Evolutionary conservation across 2,888 invertebrate species (phyloP).

Genomic region (Galeopsomyia nigrocyanea): DNA sequence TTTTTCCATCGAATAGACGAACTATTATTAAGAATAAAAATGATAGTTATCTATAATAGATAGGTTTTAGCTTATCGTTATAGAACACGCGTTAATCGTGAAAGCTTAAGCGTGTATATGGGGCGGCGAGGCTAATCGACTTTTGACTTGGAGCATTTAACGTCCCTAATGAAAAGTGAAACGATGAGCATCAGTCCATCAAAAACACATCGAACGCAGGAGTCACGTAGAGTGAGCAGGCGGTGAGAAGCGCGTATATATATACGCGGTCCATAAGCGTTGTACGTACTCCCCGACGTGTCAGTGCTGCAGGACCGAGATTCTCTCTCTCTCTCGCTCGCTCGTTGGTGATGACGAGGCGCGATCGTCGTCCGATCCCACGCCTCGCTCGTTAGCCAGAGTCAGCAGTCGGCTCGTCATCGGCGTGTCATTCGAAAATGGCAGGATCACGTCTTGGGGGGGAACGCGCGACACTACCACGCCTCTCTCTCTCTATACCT

Average conservation of each 20-base stretch:
- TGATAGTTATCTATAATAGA: no score
- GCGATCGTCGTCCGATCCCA: slow-evolving; percentile 65
- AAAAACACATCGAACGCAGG: slow-evolving; percentile 28
- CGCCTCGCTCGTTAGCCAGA: slow-evolving; percentile 68
- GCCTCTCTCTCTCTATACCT: slow-evolving; percentile 52
- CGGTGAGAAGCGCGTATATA: slow-evolving; percentile 28
- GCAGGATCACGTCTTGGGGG: slow-evolving; percentile 48
- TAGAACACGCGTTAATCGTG: no score
- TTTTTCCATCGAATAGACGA: no score
- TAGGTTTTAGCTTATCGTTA: no score
- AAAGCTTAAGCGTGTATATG: no score
- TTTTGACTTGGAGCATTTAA: no score
- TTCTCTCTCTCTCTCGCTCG: slow-evolving; percentile 2
- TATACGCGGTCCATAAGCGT: slow-evolving; percentile 29
- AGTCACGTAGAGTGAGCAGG: slow-evolving; percentile 35
- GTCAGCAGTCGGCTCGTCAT: slow-evolving; percentile 69
- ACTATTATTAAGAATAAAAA: no score
- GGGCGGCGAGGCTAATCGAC: no score
- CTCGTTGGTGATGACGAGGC: slow-evolving; percentile 65
- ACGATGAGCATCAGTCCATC: background rate
- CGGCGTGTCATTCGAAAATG: slow-evolving; percentile 65
- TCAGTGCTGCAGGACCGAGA: background rate
- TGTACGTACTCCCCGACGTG: background rate
- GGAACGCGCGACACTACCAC: slow-evolving; percentile 41
- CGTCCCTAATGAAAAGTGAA: no score